These are phyloP conservation scores for Diadumene lineata DNA, from an alignment of 92 coral and sea anemone genomes.

Conservation along the genomic window DNA sequence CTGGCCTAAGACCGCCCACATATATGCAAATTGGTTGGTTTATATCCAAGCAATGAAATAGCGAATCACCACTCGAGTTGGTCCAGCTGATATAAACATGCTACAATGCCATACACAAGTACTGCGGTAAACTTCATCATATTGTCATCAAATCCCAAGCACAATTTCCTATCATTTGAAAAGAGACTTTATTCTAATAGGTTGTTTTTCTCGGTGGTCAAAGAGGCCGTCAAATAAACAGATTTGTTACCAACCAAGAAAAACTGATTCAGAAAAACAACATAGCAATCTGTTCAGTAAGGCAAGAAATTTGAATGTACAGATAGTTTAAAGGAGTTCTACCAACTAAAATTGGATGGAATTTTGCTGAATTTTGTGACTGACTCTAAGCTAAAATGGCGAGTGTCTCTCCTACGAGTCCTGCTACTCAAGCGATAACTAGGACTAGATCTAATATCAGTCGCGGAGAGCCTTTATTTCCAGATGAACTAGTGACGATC, in stretches of 20 bases:
- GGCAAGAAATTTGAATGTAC: too few species aligned
- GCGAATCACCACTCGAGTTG: slow-evolving; percentile 1
- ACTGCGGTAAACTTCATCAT: background rate
- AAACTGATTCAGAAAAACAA: background rate
- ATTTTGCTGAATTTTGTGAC: background rate
- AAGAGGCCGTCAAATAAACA: slow-evolving; percentile 19
- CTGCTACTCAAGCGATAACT: background rate
- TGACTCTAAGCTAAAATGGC: background rate
- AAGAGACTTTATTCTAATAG: background rate
- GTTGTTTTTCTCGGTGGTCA: slow-evolving; percentile 4
- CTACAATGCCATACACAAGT: background rate
- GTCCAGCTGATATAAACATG: slow-evolving; percentile 2
- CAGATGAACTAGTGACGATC: slow-evolving; percentile 18
- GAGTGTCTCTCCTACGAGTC: background rate
- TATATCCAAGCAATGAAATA: background rate
- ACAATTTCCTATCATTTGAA: slow-evolving; percentile 18
- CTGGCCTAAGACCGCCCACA: slow-evolving; percentile 19
- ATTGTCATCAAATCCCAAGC: slow-evolving; percentile 12
- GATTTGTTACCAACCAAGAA: background rate
- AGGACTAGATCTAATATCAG: background rate
- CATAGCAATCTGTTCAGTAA: too few species aligned
- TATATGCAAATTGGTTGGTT: slow-evolving; percentile 20
- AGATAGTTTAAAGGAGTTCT: too few species aligned
- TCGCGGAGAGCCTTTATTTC: slow-evolving; percentile 1
- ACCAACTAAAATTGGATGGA: background rate